phyloP scores from a whole-genome alignment of 1,140 invertebrate species.

The Ephestia elutella region DNA sequence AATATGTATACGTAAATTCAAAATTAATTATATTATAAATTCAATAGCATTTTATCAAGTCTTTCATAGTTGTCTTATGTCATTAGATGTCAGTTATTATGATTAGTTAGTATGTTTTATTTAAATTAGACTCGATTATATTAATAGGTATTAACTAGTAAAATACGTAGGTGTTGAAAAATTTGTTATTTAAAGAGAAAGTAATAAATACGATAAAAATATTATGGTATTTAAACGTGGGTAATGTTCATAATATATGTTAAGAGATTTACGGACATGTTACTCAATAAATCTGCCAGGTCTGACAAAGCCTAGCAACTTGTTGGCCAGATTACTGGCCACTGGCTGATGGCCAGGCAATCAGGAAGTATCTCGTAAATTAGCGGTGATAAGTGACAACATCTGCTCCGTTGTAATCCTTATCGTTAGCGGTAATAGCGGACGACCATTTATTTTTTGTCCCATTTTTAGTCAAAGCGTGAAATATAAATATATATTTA shows the following conservation, averaged over 20 bases:
- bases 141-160: too few relatives aligned
- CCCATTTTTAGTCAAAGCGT: background rate
- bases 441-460: background rate
- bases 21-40: background rate
- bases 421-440: background rate
- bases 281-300: background rate
- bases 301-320: background rate
- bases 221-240: too few relatives aligned
- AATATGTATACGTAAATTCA: background rate
- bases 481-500: too few relatives aligned
- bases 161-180: too few relatives aligned
- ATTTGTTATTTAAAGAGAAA: too few relatives aligned
- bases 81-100: too few relatives aligned
- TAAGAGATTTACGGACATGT: background rate
- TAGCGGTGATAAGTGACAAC: constrained; percentile 6
- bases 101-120: too few relatives aligned
- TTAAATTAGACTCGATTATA: too few relatives aligned
- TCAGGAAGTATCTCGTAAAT: constrained; percentile 3
- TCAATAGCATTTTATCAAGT: too few relatives aligned
- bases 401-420: background rate
- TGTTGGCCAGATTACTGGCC: constrained; percentile 1
- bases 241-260: background rate
- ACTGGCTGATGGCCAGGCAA: constrained; percentile 5
- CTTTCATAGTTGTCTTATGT: too few relatives aligned
- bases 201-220: too few relatives aligned